Evolutionary conservation across 1,140 invertebrate species (phyloP), one percentile per base, ranked within the genome.

Genomic region (Bombus superbus): DNA sequence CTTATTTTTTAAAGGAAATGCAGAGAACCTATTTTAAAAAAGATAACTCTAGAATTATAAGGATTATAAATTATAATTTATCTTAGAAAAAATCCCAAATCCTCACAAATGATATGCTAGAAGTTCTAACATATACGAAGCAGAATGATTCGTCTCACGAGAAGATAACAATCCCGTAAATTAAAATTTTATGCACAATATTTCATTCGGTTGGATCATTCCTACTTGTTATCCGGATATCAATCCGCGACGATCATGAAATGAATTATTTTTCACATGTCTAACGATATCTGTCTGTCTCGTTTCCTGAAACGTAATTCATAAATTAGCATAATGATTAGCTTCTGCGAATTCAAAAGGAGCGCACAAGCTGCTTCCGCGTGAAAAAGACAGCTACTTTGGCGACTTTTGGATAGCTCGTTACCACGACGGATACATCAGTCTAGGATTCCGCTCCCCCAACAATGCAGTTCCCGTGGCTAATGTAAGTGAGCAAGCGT

Each of bases 391-490:
- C 57, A 18, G 35, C 57, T 22, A 32, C 42, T 25, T 47, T 18
- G 6, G 40, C 4, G 53, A 75, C 44, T 75, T 81, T 81, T 85
- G 38, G 42, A 53, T 35, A 57, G 35, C 71, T 57, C 28, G 25
- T 74, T 59, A 18, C n/a, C 25, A 15, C 35, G 8, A 5, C 35
- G 3, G 57, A 38, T 69, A 22, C 47, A 28, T 59, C 78, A 85
- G 83, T 85, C 53, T 35, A 64, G 57, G 71, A 85, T 53, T 25
- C 15, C 79, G 15, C 69, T 81, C 8, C n/a, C 28, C 66, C 47
- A 53, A 69, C 35, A 71, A 85, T 85, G 84, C 71, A 18, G 71
- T 47, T 85, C 79, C n/a, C 32, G 6, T 85, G 35, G 78, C 32
- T 85, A 74, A 57, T 75, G 84, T 85, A 85, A 85, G 84, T 81